A percentile compares a stretch with the other conserved stretches of the same genome.
Evolutionary conservation across 1,140 invertebrate species (phyloP).

Genomic region (Lasaia peninsularis): DNA sequence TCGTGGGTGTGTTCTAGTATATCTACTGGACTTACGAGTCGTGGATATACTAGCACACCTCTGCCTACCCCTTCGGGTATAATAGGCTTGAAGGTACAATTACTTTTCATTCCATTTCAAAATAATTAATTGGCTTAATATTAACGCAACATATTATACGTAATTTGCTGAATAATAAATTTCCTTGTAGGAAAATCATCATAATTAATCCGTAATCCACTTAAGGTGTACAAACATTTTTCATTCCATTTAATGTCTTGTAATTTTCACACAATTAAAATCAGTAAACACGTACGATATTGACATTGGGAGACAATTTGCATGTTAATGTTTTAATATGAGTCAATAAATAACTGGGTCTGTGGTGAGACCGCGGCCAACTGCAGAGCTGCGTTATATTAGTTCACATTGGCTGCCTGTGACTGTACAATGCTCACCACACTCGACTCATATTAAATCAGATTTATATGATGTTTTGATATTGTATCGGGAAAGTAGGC

Average conservation of each 20-base stretch:
- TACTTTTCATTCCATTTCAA: no score
- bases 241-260: neutral
- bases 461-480: no score
- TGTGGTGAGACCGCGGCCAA: neutral
- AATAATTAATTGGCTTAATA: no score
- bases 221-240: neutral
- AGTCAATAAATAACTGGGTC: slow-evolving; percentile 1
- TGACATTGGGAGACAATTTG: slow-evolving; percentile 7
- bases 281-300: slow-evolving; percentile 7
- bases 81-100: no score
- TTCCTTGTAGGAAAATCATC: neutral
- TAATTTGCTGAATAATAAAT: neutral
- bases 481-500: no score
- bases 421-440: neutral
- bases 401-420: neutral
- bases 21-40: no score
- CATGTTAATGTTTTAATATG: slow-evolving; percentile 10
- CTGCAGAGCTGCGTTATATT: neutral
- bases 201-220: neutral
- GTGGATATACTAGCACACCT: no score
- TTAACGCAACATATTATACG: no score
- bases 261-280: neutral
- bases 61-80: no score
- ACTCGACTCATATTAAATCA: slow-evolving; percentile 7
- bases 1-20: no score